Conservation (phyloP, 2,797 vertebrate species). For the Falco biarmicus region DNA sequence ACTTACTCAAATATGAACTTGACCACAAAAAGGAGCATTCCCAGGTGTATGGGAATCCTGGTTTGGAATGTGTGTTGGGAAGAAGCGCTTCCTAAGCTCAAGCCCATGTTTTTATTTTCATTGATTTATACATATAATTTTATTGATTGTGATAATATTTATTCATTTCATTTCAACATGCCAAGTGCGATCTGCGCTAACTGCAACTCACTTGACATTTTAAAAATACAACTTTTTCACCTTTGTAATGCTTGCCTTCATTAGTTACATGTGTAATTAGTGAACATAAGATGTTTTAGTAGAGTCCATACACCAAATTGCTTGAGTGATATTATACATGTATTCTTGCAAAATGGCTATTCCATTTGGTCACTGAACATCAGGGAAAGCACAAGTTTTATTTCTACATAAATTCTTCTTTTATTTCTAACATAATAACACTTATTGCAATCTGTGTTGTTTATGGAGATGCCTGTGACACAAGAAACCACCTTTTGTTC, state of each 20-base stretch:
- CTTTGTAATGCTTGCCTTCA: neutral
- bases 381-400: neutral
- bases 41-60: neutral
- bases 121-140: neutral
- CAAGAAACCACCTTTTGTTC: neutral
- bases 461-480: neutral
- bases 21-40: conserved; percentile 12
- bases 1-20: neutral
- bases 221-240: neutral
- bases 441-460: neutral
- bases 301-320: neutral
- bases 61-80: neutral
- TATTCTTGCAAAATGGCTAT: neutral
- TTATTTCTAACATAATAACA: neutral
- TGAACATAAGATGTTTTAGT: neutral
- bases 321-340: neutral
- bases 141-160: conserved; percentile 27
- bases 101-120: conserved; percentile 14
- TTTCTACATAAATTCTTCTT: neutral
- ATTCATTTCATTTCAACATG: conserved; percentile 7
- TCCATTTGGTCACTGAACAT: neutral
- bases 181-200: neutral
- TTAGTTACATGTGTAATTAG: neutral
- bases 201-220: neutral
- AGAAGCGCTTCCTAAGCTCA: neutral